Conservation (phyloP, 2,888 invertebrate species). For the Entomobrya multifasciata region DNA sequence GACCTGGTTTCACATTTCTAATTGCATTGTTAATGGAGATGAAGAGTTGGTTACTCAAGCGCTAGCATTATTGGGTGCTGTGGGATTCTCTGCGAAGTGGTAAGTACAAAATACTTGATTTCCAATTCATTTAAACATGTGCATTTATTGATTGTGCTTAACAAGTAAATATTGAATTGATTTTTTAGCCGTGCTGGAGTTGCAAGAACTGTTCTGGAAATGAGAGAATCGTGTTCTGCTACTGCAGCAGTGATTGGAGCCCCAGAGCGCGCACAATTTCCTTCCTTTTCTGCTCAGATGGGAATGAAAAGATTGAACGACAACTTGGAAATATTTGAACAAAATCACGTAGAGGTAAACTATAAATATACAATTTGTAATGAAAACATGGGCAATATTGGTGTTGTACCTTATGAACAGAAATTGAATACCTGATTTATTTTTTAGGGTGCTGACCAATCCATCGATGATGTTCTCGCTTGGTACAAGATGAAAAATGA, state of each 20-base stretch:
- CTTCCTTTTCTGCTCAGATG: neutral
- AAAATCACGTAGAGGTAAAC: slow-evolving; percentile 14
- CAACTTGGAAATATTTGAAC: slow-evolving; percentile 49
- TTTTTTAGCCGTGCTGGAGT: slow-evolving; percentile 15
- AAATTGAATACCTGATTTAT: neutral
- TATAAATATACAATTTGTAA: too few relatives aligned
- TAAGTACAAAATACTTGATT: slow-evolving; percentile 9
- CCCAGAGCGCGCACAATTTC: neutral
- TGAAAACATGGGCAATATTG: neutral
- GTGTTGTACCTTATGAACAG: neutral
- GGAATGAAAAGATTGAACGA: slow-evolving; percentile 49
- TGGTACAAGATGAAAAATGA: slow-evolving; percentile 70
- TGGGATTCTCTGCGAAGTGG: slow-evolving; percentile 59
- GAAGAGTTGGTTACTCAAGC: slow-evolving; percentile 64
- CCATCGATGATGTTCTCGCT: slow-evolving; percentile 53
- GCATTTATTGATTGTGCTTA: neutral
- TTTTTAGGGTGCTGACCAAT: neutral
- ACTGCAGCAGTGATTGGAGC: neutral
- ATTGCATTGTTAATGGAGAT: slow-evolving; percentile 72
- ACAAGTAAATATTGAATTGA: neutral
- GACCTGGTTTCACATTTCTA: slow-evolving; percentile 68
- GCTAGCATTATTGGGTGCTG: slow-evolving; percentile 38
- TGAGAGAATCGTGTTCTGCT: slow-evolving; percentile 17
- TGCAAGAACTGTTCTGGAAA: slow-evolving; percentile 25
- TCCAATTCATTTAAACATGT: neutral